These are phyloP conservation scores for Oceanites oceanicus DNA, from an alignment of 2,113 vertebrate genomes.

Conservation along the genomic window DNA sequence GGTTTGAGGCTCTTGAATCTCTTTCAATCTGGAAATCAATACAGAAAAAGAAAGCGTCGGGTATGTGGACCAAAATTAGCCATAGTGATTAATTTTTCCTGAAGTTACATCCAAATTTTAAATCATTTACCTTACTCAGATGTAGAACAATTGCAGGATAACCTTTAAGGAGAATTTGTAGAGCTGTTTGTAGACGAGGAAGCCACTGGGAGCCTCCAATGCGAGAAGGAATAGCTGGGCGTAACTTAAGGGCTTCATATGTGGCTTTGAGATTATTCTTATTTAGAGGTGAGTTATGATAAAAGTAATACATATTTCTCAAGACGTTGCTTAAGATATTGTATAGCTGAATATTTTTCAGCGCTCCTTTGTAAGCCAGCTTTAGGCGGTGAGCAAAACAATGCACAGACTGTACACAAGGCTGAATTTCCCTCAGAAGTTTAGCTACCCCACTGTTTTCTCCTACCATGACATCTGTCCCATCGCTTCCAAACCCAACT, in stretches of 20 bases:
- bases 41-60: not conserved
- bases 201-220: conserved; percentile 48
- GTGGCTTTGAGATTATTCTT: conserved; percentile 29
- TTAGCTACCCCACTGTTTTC: not conserved
- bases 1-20: not conserved
- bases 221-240: conserved; percentile 40
- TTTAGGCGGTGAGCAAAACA: conserved; percentile 61
- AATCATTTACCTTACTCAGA: conserved; percentile 59
- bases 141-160: conserved; percentile 66
- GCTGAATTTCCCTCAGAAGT: conserved; percentile 65
- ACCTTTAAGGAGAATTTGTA: conserved; percentile 63
- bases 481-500: conserved; percentile 58
- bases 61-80: not conserved
- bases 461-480: not conserved
- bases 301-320: conserved; percentile 32
- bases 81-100: not conserved
- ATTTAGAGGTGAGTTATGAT: conserved; percentile 34
- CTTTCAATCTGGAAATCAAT: conserved; percentile 14
- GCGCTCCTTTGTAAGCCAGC: conserved; percentile 9
- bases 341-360: conserved; percentile 46
- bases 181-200: conserved; percentile 41
- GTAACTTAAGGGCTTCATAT: conserved; percentile 45
- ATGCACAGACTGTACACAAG: conserved; percentile 30
- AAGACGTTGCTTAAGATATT: not conserved
- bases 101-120: not conserved